Evolutionary conservation across 2,888 invertebrate species (phyloP), one percentile per base, ranked within the genome.

Genomic region (Carcina quercana): DNA sequence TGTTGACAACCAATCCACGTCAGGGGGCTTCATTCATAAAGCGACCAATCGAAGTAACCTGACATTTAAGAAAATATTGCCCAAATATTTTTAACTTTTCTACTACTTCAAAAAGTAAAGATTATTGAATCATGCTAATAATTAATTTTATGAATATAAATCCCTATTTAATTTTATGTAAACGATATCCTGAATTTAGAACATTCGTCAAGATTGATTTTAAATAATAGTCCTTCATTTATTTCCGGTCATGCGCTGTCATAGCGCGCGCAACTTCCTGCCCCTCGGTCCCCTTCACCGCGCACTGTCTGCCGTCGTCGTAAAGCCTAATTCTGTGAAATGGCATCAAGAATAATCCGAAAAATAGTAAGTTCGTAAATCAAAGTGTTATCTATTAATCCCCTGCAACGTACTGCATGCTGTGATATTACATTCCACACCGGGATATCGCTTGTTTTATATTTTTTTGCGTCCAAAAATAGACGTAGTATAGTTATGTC

Each of bases 321-420:
- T 56, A 61, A 67, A 66, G 62, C n/a, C n/a, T 53, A 59, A 67
- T 61, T 67, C 67, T 55, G 61, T 61, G 79, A 78, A 79, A 85
- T 85, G 84, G 84, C 84, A 65, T 70, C 82, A 60, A 84, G 84
- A 80, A 71, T 85, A 59, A 76, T 85, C 67, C 73, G 79, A 68
- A 84, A 82, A 79, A 80, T 84, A 59, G 84, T 85, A 82, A 83
- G 83, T 83, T 73, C 53, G 54, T 71, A 70, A 58, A 47, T 45
- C 52, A 15, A 24, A 66, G 59, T 52, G 68, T 63, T 61, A 50
- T 45, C 46, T 51, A 65, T 52, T 60, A 55, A 45, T 45, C 39
- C 38, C 37, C 53, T 52, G 39, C 47, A 55, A 44, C 53, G 32
- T 45, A 44, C 53, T 70, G 79, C 76, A 76, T 76, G 76, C 39